These are phyloP conservation scores for Acanthopleura granulata DNA, from an alignment of 2,888 invertebrate species.

Conservation along the genomic window DNA sequence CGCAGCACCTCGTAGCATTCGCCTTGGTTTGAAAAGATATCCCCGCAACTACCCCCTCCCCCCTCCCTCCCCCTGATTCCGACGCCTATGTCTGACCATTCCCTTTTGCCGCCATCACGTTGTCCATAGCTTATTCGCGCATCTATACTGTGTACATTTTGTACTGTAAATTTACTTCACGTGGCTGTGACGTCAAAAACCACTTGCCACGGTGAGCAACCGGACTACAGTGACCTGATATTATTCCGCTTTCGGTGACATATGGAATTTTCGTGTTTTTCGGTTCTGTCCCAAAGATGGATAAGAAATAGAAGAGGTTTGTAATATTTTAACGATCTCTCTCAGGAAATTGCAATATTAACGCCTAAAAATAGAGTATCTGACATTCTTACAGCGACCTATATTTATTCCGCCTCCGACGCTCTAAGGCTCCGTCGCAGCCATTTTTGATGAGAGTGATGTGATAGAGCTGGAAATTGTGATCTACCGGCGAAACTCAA, in stretches of 20 bases:
- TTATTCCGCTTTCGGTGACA: neutral
- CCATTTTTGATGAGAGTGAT: slow-evolving; percentile 27
- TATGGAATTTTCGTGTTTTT: no score
- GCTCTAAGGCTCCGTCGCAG: slow-evolving; percentile 27
- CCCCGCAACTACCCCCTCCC: no score
- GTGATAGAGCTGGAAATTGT: slow-evolving; percentile 20
- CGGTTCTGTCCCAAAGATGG: no score
- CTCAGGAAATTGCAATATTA: neutral
- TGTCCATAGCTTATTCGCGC: no score
- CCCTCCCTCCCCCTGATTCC: no score
- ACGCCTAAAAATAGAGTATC: neutral
- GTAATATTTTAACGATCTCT: no score
- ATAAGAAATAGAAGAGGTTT: no score
- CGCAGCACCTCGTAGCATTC: no score
- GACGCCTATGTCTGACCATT: no score
- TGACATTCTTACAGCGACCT: slow-evolving; percentile 9
- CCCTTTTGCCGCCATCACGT: no score
- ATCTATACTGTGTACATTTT: no score
- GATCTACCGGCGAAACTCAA: slow-evolving; percentile 14
- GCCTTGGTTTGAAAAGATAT: no score
- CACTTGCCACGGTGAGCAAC: slow-evolving; percentile 17
- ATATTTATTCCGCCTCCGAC: slow-evolving; percentile 23
- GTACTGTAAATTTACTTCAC: neutral
- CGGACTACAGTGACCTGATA: slow-evolving; percentile 1
- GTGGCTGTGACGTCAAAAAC: slow-evolving; percentile 13